Base-by-base conservation (phyloP, 2,113 vertebrate species). In the Oostethus manadensis region DNA sequence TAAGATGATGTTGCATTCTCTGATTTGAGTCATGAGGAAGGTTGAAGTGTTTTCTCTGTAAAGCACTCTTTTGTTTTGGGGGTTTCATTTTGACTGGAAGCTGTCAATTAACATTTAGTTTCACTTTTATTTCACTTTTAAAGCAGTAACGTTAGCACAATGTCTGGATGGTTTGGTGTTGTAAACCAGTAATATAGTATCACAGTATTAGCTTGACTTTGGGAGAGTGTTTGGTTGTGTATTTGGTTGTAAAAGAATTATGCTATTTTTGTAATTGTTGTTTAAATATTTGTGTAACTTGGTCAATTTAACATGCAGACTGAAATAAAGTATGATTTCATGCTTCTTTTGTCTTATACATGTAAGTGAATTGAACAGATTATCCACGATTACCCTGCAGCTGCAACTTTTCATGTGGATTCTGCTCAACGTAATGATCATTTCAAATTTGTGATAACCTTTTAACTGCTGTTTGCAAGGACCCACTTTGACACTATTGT, bases 211-310 rank as follows among this genome's bases (percentile, higher is more conserved):
- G 66, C 38, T 80, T 73, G 77, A 71, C 62, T 81, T 77, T 77
- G 59, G 66, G 56, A 71, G 68, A 61, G 78, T 83, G 70, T 81
- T 76, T 46, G 60, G 59, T 78, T 86, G 79, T 86, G 81, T 77
- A 77, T 83, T 84, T 85, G 84, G 71, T 86, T 86, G 82, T 82
- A 82, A 88, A 81, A 78, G 75, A 85, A 83, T 85, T 71, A 83
- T 85, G 82, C 83, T 88, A 86, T 89, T 89, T 87, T 89, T 88
- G 77, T 88, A 87, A 86, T 82, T 80, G 77, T 72, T 79, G 64
- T 84, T 56, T 76, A 71, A 78, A 73, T 78, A 72, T 86, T 9
- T 56, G 73, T 78, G 73, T 71, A 77, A 83, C 64, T 66, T 80
- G 70, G 73, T 86, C 58, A 82, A 78, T 63, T 78, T 73, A 85